These are phyloP conservation scores for Naso thynnoides DNA, from an alignment of 2,797 vertebrate species.

Conservation along the genomic window DNA sequence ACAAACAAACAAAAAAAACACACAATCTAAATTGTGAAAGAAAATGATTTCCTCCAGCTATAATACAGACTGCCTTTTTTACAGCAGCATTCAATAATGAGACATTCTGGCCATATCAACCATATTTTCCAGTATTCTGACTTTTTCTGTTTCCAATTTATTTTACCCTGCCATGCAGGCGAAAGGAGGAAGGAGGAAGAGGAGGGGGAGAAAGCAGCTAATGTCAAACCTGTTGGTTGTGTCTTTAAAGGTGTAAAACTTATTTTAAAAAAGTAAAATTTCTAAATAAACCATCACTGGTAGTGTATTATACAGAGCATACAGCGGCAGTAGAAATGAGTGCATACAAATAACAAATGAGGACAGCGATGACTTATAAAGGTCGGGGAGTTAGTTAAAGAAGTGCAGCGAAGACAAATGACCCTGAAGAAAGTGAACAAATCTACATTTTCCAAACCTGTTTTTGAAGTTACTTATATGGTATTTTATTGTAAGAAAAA, in stretches of 20 bases:
- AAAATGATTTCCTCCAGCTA: constrained; percentile 68
- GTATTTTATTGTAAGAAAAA: not conserved
- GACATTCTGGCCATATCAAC: constrained; percentile 61
- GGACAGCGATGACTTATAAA: not conserved
- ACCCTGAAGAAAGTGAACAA: not conserved
- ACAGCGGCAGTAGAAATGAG: not conserved
- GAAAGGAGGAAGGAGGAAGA: not conserved
- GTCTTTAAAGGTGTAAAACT: constrained; percentile 29
- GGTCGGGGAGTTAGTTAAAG: not conserved
- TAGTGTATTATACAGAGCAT: not conserved
- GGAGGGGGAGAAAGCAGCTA: not conserved
- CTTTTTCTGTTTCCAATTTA: constrained; percentile 52
- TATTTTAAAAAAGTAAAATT: constrained; percentile 7
- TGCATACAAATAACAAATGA: constrained; percentile 6
- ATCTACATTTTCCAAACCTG: not conserved
- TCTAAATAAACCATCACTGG: not conserved
- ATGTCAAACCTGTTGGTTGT: constrained; percentile 19
- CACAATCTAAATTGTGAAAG: constrained; percentile 48
- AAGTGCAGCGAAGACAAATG: constrained; percentile 4
- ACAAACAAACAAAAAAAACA: constrained; percentile 2
- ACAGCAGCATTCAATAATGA: constrained; percentile 53
- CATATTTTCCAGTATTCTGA: constrained; percentile 43
- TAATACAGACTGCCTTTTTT: constrained; percentile 50
- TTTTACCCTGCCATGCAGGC: constrained; percentile 46
- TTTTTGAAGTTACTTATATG: not conserved